Base-by-base conservation (phyloP, 2,113 vertebrate genomes). In the Albula goreensis region DNA sequence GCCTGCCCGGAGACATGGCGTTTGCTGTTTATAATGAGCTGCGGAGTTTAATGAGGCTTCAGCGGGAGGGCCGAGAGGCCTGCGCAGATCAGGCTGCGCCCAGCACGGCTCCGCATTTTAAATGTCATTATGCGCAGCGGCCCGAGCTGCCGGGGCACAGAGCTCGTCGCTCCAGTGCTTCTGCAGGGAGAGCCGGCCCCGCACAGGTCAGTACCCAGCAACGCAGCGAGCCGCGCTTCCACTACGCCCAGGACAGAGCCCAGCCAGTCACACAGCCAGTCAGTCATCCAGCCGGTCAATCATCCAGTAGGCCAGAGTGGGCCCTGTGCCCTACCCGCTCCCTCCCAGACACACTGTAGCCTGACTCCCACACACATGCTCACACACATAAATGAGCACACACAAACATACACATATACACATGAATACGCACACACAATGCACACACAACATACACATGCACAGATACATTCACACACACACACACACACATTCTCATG, bases 61-160 rank as follows among this genome's bases (percentile, higher is more conserved):
- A 31, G n/a, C 11, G 3, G 22, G n/a, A 1, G 10, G 70, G n/a
- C 70, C 6, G 22, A 17, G 22, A 11, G 70, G 70, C 70, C 22
- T 74, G 9, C 70, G 10, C 2, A 22, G 8, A 74, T 74, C 70
- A 74, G 70, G n/a, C n/a, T 25, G 22, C 53, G 48, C 81, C 41
- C 82, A 82, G 85, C 50, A 82, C 78, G 66, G 53, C 80, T 52
- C 85, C 57, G 85, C 82, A 41, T 81, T 81, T 77, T 52, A 57
- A 57, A 19, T 70, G 60, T 52, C 13, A 83, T 22, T 60, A 83
- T 83, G 74, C 83, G 78, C 53, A 66, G 22, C 60, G 15, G 5
- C 60, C 60, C 60, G 31, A 41, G 31, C 31, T 41, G 31, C 31
- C 31, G 31, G 31, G 31, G 31, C 31, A 41, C 31, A 41, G 31